Conservation (phyloP, 2,888 invertebrate species). For the Drosophila borealis region DNA sequence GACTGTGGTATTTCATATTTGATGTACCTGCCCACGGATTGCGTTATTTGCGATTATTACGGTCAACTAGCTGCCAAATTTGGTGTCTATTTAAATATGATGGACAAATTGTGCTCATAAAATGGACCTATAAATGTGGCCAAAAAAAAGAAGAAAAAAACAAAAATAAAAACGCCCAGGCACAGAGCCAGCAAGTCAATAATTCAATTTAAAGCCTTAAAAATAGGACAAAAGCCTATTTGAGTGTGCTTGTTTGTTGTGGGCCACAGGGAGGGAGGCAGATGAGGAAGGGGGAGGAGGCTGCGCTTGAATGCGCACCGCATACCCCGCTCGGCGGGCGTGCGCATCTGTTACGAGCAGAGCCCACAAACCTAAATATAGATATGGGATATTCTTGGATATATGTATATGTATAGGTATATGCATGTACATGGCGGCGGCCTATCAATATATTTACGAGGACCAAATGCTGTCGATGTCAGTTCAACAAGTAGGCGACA, state of each 20-base stretch:
- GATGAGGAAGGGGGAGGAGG: not conserved
- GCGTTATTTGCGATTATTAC: constrained; percentile 39
- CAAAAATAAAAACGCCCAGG: constrained; percentile 7
- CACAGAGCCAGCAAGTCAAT: constrained; percentile 29
- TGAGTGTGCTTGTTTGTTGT: constrained; percentile 32
- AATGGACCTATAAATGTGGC: constrained; percentile 50
- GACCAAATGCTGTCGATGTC: constrained; percentile 50
- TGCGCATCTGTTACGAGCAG: constrained; percentile 53
- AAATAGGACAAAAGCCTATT: constrained; percentile 70
- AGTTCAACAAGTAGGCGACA: constrained; percentile 70
- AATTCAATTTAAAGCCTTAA: constrained; percentile 68
- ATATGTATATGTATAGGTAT: not conserved
- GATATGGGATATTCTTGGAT: constrained; percentile 33
- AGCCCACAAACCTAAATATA: constrained; percentile 71
- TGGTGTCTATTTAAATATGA: constrained; percentile 68
- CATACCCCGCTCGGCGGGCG: constrained; percentile 3
- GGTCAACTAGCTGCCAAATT: constrained; percentile 57
- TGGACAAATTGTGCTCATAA: constrained; percentile 49
- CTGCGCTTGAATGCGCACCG: constrained; percentile 33
- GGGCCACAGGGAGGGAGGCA: not conserved
- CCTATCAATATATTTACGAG: constrained; percentile 59
- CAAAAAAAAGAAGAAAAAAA: constrained; percentile 10
- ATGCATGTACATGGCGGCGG: not conserved
- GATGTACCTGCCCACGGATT: constrained; percentile 30
- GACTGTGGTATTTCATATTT: constrained; percentile 34